phyloP scores from a whole-genome alignment of 1,140 invertebrate genomes.

The Drosophila parabipectinata region DNA sequence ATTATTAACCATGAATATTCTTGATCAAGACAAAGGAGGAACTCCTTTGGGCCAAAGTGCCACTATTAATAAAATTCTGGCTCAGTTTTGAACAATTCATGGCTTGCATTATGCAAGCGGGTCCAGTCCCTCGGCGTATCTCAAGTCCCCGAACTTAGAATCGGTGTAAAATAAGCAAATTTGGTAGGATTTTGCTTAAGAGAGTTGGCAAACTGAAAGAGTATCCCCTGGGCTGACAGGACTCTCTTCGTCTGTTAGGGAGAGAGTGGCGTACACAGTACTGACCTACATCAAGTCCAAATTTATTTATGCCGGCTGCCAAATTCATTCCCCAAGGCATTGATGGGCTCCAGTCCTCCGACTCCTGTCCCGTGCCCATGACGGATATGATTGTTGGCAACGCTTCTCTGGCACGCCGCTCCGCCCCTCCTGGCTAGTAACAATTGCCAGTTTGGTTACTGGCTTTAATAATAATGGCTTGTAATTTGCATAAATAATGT shows the following conservation, averaged over 20 bases:
- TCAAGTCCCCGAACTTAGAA: background rate
- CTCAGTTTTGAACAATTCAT: conserved; percentile 26
- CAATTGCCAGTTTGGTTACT: conserved; percentile 28
- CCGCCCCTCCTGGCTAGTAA: background rate
- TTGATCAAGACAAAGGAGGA: background rate
- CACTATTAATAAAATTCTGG: conserved; percentile 14
- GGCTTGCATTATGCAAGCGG: conserved; percentile 47
- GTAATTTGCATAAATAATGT: conserved; percentile 81
- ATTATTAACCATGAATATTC: background rate
- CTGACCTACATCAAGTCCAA: conserved; percentile 79
- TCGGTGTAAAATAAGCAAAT: conserved; percentile 33
- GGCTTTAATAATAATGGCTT: conserved; percentile 79
- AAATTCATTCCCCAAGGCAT: conserved; percentile 74
- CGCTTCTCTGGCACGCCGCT: background rate
- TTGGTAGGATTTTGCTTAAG: conserved; percentile 47
- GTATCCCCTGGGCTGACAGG: background rate
- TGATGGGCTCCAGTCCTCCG: conserved; percentile 40
- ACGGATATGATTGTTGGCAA: conserved; percentile 62
- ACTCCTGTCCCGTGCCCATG: conserved; percentile 39
- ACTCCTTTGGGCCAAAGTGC: background rate
- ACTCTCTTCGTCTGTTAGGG: background rate
- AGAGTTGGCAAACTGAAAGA: conserved; percentile 9
- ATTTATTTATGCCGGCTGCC: conserved; percentile 81
- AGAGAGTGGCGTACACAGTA: conserved; percentile 42
- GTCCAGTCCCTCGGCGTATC: conserved; percentile 23